phyloP scores from a whole-genome alignment of 2,888 invertebrate genomes.

The Phrixothrix hirtus region DNA sequence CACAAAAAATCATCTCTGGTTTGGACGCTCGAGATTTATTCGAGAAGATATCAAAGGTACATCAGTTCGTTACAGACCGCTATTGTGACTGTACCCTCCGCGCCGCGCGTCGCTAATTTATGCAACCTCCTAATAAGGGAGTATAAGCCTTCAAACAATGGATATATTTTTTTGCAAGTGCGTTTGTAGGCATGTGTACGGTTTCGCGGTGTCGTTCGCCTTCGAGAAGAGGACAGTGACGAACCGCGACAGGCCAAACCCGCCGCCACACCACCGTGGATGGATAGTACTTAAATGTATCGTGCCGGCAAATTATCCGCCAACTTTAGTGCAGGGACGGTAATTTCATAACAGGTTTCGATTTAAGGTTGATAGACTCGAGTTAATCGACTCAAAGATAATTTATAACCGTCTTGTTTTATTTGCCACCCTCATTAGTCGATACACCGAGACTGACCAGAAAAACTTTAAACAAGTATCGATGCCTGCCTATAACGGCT shows the following conservation, averaged over 20 bases:
- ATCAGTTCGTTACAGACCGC: constrained; percentile 48
- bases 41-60: constrained; percentile 48
- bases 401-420: constrained; percentile 55
- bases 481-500: constrained; percentile 53
- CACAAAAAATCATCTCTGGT: constrained; percentile 53
- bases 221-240: constrained; percentile 29
- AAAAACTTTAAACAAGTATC: constrained; percentile 52
- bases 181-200: constrained; percentile 35
- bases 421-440: constrained; percentile 56
- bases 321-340: constrained; percentile 50
- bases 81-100: constrained; percentile 45
- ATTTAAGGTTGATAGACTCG: constrained; percentile 56
- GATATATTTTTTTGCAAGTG: constrained; percentile 41
- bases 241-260: constrained; percentile 22
- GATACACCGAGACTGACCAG: constrained; percentile 46
- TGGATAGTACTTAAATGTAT: constrained; percentile 15
- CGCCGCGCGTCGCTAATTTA: constrained; percentile 47
- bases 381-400: constrained; percentile 55
- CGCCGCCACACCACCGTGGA: constrained; percentile 11
- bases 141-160: constrained; percentile 45
- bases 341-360: constrained; percentile 57
- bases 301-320: constrained; percentile 50
- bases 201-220: constrained; percentile 33
- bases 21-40: constrained; percentile 51
- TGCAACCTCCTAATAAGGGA: constrained; percentile 52